Evolutionary conservation across 1,140 invertebrate species (phyloP).

Genomic region (Zophobas atratus): DNA sequence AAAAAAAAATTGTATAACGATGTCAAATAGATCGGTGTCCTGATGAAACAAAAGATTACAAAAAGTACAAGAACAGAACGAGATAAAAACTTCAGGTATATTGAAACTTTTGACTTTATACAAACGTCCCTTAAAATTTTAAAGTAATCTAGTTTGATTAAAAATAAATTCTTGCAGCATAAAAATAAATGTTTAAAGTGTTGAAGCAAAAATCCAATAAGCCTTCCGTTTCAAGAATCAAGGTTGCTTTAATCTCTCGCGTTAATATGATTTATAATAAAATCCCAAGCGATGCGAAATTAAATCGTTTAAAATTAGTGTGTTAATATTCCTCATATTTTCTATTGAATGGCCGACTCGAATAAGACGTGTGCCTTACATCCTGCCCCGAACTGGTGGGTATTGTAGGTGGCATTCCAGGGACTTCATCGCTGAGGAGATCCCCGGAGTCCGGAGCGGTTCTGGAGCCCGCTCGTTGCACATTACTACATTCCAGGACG

Average conservation of each 20-base stretch:
- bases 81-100: too few species aligned
- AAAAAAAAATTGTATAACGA: too few species aligned
- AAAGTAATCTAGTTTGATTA: too few species aligned
- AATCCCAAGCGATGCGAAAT: slow-evolving; percentile 6
- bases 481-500: slow-evolving; percentile 64
- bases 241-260: slow-evolving; percentile 1
- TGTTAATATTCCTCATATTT: slow-evolving; percentile 41
- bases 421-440: slow-evolving; percentile 56
- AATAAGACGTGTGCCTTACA: slow-evolving; percentile 40
- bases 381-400: slow-evolving; percentile 33
- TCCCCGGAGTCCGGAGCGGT: slow-evolving; percentile 38
- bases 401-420: slow-evolving; percentile 63
- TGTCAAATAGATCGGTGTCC: too few species aligned
- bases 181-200: background rate
- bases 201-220: slow-evolving; percentile 20
- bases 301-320: slow-evolving; percentile 43
- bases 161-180: too few species aligned
- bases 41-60: too few species aligned
- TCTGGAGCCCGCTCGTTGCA: slow-evolving; percentile 54
- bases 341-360: slow-evolving; percentile 30
- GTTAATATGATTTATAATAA: slow-evolving; percentile 37
- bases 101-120: too few species aligned
- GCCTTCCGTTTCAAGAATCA: slow-evolving; percentile 2
- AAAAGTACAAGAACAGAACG: too few species aligned
- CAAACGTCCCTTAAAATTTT: too few species aligned